These are phyloP conservation scores for Cerceris rybyensis DNA, from an alignment of 2,888 invertebrate species.

Conservation along the genomic window DNA sequence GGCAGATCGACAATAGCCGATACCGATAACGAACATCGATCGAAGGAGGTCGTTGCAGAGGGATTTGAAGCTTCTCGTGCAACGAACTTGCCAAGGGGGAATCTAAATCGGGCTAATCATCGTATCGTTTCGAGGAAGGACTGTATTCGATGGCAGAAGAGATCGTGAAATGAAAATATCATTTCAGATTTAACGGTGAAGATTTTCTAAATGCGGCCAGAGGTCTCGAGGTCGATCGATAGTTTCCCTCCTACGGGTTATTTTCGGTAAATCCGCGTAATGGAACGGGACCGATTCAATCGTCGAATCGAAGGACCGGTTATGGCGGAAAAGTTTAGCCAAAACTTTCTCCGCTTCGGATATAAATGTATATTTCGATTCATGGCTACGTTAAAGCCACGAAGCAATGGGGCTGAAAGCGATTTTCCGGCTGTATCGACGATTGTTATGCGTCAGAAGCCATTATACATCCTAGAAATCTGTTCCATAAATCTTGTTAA, in stretches of 20 bases:
- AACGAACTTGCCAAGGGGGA: neutral
- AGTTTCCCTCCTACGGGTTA: constrained; percentile 14
- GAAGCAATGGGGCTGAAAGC: constrained; percentile 24
- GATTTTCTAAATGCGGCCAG: constrained; percentile 15
- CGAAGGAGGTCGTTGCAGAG: too few species aligned
- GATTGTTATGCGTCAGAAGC: constrained; percentile 29
- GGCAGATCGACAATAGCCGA: too few species aligned
- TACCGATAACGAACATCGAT: too few species aligned
- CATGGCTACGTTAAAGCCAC: constrained; percentile 12
- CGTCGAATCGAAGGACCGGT: constrained; percentile 22
- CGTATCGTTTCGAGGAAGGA: neutral
- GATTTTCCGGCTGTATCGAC: constrained; percentile 39
- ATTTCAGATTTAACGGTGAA: neutral
- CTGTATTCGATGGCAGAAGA: neutral
- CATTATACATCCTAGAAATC: constrained; percentile 40
- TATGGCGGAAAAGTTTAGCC: constrained; percentile 12
- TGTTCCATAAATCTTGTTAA: constrained; percentile 48
- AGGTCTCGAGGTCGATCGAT: constrained; percentile 21
- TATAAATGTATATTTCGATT: constrained; percentile 13
- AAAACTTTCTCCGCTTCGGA: constrained; percentile 16
- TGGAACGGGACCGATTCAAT: constrained; percentile 20
- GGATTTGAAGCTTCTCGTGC: neutral
- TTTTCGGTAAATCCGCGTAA: constrained; percentile 33
- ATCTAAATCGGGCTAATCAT: constrained; percentile 13
- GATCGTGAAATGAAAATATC: constrained; percentile 1